Base-by-base conservation (phyloP, 2,888 invertebrate genomes). In the Notocelia uddmanniana region DNA sequence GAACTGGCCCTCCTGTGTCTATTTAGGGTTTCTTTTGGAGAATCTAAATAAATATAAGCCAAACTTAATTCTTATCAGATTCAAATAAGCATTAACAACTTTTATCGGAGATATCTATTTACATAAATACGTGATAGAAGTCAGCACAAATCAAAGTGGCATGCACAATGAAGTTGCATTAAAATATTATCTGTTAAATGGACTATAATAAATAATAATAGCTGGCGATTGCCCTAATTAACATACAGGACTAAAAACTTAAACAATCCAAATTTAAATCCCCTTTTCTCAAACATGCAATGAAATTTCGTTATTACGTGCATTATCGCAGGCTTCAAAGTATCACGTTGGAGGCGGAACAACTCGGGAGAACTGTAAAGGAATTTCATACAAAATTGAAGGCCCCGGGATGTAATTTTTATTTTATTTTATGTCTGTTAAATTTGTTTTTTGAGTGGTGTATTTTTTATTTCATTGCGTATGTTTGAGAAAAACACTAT, bases 51-150 rank as follows among this genome's bases (percentile, higher is more conserved):
- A 9, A 15, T 8, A 15, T 54, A 15, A n/a, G 13, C 26, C 55
- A 31, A 23, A n/a, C n/a, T n/a, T 55, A n/a, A 23, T 26, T n/a
- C 23, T 55, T 26, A 55, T 55, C 55, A 55, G 55, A n/a, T 26
- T 6, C 26, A 55, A 37, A 58, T 19, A 19, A n/a, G 10, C 18
- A 10, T 10, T 58, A 41, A 15, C 3, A 0, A 34, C 13, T 26
- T 62, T 63, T 63, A 63, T 50, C 62, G 26, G 15, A 21, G 19
- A 52, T 52, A 34, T 6, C 31, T 31, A 31, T 31, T 31, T 26
- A 5, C 15, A n/a, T 34, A 34, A 8, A 9, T 60, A 62, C 60
- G 48, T 48, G 60, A n/a, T 62, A 62, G 18, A 45, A 41, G 45
- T 48, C 45, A 26, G 26, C 15, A 48, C 18, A 10, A 11, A 62